Base-by-base conservation (phyloP, 2,888 invertebrate genomes). In the Xiphydria camelus region DNA sequence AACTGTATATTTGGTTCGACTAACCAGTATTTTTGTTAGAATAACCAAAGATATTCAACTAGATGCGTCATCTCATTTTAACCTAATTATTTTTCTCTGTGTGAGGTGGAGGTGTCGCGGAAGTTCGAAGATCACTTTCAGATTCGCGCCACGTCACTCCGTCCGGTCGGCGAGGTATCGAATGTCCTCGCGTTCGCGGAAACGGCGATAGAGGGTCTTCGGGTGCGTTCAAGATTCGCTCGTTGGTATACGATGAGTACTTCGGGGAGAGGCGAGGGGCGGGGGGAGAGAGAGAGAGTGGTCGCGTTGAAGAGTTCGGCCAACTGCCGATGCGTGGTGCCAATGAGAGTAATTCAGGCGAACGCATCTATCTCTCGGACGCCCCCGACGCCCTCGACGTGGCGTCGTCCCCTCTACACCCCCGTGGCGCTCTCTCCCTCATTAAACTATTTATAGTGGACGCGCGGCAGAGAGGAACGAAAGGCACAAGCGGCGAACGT, bases 341-440 rank as follows among this genome's bases (percentile, higher is more conserved):
- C 53, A 51, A 54, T 54, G 54, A 47, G 53, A 47, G 49, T 49
- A 52, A 55, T 53, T 53, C 52, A 55, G 49, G 48, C 53, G 36
- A 22, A 14, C 41, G 41, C 31, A 33, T 33, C 33, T 33, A 33
- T 33, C 33, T 33, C 33, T 14, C 34, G 7, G 35, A 20, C 21
- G 26, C 17, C 34, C 37, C 29, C 45, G 33, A 33, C 43, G 33
- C 41, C 42, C 37, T 18, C 32, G 36, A 29, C 41, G 45, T 12
- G 20, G 44, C 44, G 43, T 45, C 51, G 45, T 6, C 23, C 46
- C 44, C 41, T 36, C 51, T 45, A 49, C 52, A 47, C 45, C 33
- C n/a, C n/a, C n/a, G n/a, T n/a, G n/a, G n/a, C n/a, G n/a, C n/a
- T n/a, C n/a, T n/a, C n/a, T n/a, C n/a, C n/a, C 41, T 43, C 45